Conservation (phyloP, 2,888 invertebrate species). For the Seira ritae region DNA sequence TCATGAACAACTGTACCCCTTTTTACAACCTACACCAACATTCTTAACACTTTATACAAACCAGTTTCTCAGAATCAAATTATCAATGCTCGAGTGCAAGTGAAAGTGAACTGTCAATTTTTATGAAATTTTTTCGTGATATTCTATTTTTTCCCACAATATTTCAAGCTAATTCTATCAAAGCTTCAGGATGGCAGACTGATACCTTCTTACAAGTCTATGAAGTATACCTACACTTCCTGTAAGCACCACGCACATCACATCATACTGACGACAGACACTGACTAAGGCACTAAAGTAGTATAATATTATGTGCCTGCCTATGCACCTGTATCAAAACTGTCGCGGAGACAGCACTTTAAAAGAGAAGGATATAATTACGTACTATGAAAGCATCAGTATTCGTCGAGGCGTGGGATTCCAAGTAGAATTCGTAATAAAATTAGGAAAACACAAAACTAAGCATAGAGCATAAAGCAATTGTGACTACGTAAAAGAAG, state of each 20-base stretch:
- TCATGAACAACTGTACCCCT: constrained; percentile 20
- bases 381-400: neutral
- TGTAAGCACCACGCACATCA: no score
- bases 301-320: no score
- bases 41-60: constrained; percentile 22
- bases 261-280: no score
- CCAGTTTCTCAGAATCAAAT: constrained; percentile 25
- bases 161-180: neutral
- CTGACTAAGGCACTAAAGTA: no score
- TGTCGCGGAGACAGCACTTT: neutral
- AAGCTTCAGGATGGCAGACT: constrained; percentile 2
- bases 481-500: neutral
- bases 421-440: constrained; percentile 7
- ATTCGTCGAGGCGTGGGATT: constrained; percentile 13
- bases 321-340: no score
- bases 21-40: constrained; percentile 25
- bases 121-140: constrained; percentile 15
- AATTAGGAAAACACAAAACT: constrained; percentile 5
- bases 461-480: neutral
- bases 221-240: no score
- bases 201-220: neutral
- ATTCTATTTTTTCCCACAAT: constrained; percentile 4
- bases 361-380: neutral
- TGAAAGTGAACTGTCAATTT: constrained; percentile 33
- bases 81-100: constrained; percentile 9